Conservation (phyloP, 23 tunicate species). For the Botrylloides violaceus region DNA sequence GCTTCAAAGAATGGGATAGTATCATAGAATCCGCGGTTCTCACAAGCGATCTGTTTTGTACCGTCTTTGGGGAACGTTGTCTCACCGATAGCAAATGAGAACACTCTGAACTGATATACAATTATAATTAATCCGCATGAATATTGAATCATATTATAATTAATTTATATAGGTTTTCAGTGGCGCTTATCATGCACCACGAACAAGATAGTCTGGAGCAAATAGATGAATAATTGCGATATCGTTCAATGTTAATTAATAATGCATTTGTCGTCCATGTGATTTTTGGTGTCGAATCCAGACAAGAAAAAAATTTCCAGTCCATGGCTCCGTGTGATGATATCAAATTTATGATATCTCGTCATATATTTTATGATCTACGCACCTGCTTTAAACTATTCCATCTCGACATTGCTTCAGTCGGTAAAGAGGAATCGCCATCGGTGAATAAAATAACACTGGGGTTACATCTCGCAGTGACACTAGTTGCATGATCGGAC, state of each 20-base stretch:
- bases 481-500: not conserved
- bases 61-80: slow-evolving; percentile 36
- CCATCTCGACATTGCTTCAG: slow-evolving; percentile 28
- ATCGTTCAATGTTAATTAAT: too few relatives aligned
- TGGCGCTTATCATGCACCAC: too few relatives aligned
- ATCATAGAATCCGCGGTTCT: slow-evolving; percentile 45
- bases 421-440: slow-evolving; percentile 64
- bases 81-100: slow-evolving; percentile 72
- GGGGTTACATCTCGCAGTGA: slow-evolving; percentile 49
- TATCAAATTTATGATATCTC: too few relatives aligned
- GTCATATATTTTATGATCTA: too few relatives aligned
- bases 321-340: too few relatives aligned
- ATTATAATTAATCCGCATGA: not conserved
- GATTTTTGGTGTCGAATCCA: too few relatives aligned
- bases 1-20: slow-evolving; percentile 50
- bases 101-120: slow-evolving; percentile 35
- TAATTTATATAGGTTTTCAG: too few relatives aligned
- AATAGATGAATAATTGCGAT: too few relatives aligned
- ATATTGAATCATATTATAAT: too few relatives aligned
- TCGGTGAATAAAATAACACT: slow-evolving; percentile 67
- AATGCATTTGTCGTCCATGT: too few relatives aligned
- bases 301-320: too few relatives aligned
- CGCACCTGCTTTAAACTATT: slow-evolving; percentile 38
- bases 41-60: slow-evolving; percentile 65
- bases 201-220: not conserved